Percentiles rank a stretch among this genome's conserved stretches.
Evolutionary conservation across 2,797 vertebrate species (phyloP).

Genomic region (Petrocephalus schoutedeni): DNA sequence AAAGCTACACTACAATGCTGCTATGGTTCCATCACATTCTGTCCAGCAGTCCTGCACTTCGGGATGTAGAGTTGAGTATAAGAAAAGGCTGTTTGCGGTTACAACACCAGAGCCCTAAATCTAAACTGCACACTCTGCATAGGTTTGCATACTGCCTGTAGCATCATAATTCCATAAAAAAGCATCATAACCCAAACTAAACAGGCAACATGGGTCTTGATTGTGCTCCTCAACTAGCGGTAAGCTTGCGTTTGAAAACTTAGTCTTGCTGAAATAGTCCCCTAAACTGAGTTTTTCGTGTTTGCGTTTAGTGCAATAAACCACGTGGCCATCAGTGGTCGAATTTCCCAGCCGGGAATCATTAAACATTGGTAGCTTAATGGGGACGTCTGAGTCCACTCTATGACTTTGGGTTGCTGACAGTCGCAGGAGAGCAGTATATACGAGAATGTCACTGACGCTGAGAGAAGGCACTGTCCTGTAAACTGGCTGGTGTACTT

Average conservation of each 20-base stretch:
- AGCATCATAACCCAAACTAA: not conserved
- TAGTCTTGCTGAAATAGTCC: not conserved
- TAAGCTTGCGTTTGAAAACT: not conserved
- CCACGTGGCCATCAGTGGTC: not conserved
- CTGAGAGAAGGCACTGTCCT: constrained; percentile 73
- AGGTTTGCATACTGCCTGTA: not conserved
- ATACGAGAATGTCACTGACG: constrained; percentile 47
- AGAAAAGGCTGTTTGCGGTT: not conserved
- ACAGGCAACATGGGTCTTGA: not conserved
- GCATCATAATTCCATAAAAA: not conserved
- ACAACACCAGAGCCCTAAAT: not conserved
- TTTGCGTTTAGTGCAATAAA: not conserved
- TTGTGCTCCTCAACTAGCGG: not conserved
- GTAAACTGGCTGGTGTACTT: constrained; percentile 73
- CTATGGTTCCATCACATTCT: not conserved
- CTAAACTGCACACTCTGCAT: not conserved
- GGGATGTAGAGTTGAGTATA: not conserved
- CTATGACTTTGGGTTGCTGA: not conserved
- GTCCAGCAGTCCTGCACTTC: not conserved
- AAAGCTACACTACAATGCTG: not conserved
- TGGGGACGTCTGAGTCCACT: not conserved
- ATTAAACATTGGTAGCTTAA: not conserved
- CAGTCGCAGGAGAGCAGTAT: not conserved
- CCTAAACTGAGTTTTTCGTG: not conserved
- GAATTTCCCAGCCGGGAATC: not conserved